phyloP scores from a whole-genome alignment of 2,797 vertebrate genomes.

The Cyprinella venusta region DNA sequence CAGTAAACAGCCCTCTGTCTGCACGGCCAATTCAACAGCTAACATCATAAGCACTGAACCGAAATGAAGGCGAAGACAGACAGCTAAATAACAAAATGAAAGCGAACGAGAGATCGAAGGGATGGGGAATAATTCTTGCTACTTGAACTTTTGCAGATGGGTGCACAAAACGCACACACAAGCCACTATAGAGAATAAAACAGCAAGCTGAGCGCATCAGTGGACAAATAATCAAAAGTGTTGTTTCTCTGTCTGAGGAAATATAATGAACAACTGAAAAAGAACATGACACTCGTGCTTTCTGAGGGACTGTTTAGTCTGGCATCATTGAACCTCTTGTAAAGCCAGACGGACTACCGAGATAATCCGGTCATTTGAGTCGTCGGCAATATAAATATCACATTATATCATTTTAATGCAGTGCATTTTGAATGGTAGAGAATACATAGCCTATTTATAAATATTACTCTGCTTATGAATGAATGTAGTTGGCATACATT shows the following conservation, averaged over 20 bases:
- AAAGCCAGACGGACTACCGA: not conserved
- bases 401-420: not conserved
- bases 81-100: conserved; percentile 17
- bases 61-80: conserved; percentile 18
- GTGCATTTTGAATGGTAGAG: no score
- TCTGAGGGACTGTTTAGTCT: conserved; percentile 3
- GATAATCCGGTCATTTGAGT: not conserved
- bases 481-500: not conserved
- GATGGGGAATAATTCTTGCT: not conserved
- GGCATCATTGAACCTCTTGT: not conserved
- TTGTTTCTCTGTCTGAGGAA: not conserved
- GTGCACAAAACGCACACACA: not conserved
- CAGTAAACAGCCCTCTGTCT: conserved; percentile 39
- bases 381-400: not conserved
- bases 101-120: not conserved
- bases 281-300: not conserved
- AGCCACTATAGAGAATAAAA: conserved; percentile 12
- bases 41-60: conserved; percentile 41
- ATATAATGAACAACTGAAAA: conserved; percentile 2
- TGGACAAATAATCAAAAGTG: conserved; percentile 25
- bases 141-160: conserved; percentile 24
- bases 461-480: no score
- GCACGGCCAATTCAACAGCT: conserved; percentile 29
- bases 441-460: no score
- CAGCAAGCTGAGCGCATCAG: not conserved